phyloP scores from a whole-genome alignment of 2,797 vertebrate species.

The Balearica regulorum region DNA sequence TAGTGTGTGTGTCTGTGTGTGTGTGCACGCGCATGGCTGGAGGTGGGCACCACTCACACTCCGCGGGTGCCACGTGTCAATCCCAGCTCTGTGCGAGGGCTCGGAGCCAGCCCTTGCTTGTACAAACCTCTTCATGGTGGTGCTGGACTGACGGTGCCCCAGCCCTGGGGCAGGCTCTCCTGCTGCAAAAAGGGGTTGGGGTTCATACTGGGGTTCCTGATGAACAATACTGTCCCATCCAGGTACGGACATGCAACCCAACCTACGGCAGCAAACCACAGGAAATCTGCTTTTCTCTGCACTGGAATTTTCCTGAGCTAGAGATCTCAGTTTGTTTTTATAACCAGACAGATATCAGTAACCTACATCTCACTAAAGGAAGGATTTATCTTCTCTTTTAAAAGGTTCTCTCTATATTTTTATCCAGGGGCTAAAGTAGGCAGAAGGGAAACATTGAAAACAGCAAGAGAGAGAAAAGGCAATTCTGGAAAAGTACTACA shows the following conservation, averaged over 20 bases:
- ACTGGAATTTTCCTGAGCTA: conserved; percentile 17
- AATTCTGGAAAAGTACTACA: background rate
- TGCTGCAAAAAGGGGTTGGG: background rate
- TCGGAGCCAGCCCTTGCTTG: background rate
- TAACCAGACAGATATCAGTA: conserved; percentile 32
- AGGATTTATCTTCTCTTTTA: conserved; percentile 15
- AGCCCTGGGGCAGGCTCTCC: background rate
- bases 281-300: background rate
- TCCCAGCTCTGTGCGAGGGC: background rate
- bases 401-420: conserved; percentile 30
- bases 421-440: background rate
- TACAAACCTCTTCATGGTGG: background rate
- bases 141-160: background rate
- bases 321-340: background rate
- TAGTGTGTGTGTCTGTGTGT: no score
- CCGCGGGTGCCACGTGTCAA: rapidly evolving
- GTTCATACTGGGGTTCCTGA: background rate
- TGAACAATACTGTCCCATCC: background rate
- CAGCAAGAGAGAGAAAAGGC: background rate
- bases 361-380: conserved; percentile 28
- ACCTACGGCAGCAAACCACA: background rate
- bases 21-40: background rate
- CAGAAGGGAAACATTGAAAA: background rate
- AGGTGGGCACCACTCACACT: background rate
- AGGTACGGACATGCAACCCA: background rate